Percentiles rank a stretch among this genome's conserved stretches.
Conservation (phyloP, 2,888 invertebrate genomes). For the Marasmarcha lunaedactyla region DNA sequence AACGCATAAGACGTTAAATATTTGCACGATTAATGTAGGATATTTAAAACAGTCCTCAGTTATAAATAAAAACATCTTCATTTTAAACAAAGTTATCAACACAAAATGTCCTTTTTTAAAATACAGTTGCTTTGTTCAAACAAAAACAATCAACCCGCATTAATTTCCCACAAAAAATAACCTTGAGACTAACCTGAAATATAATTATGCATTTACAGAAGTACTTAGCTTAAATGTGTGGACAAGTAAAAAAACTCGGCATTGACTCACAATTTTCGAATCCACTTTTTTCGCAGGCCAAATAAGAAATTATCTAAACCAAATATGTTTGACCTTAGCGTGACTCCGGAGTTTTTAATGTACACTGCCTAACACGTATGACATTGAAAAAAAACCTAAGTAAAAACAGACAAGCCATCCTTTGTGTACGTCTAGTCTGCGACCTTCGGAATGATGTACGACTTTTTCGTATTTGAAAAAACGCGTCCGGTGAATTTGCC, state of each 20-base stretch:
- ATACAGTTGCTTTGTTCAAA: neutral
- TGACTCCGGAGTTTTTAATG: slow-evolving; percentile 34
- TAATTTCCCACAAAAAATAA: neutral
- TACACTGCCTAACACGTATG: slow-evolving; percentile 46
- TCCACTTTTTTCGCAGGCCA: slow-evolving; percentile 32
- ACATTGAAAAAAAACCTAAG: slow-evolving; percentile 56
- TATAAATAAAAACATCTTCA: too few species aligned
- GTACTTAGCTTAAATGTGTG: neutral
- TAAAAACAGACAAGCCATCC: slow-evolving; percentile 53
- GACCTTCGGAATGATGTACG: slow-evolving; percentile 62
- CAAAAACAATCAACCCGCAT: neutral
- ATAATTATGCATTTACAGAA: neutral
- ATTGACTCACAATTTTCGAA: slow-evolving; percentile 15
- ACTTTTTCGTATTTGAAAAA: slow-evolving; percentile 54
- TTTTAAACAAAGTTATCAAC: too few species aligned
- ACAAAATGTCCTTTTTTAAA: too few species aligned
- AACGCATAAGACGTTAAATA: too few species aligned
- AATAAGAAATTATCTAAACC: slow-evolving; percentile 49
- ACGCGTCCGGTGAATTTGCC: slow-evolving; percentile 62
- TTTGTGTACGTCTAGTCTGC: slow-evolving; percentile 59
- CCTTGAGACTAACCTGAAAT: neutral
- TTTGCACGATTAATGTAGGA: too few species aligned
- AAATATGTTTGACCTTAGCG: slow-evolving; percentile 55
- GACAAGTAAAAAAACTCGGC: slow-evolving; percentile 20
- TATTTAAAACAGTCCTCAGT: too few species aligned